These are phyloP conservation scores for Oryzias celebensis DNA, from an alignment of 2,113 vertebrate species.

Conservation along the genomic window DNA sequence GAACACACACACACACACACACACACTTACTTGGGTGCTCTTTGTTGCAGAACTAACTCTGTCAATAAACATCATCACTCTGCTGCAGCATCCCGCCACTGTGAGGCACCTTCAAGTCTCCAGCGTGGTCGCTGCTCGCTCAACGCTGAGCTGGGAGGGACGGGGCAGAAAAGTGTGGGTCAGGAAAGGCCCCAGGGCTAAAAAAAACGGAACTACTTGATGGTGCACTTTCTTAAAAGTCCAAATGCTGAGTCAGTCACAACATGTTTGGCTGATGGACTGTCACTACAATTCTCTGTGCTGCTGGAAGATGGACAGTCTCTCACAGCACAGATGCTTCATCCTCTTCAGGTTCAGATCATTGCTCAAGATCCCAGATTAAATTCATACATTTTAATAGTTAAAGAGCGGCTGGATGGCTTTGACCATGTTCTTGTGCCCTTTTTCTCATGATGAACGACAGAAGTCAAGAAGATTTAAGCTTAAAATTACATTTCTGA, in stretches of 20 bases:
- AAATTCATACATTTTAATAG: no score
- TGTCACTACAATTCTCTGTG: neutral
- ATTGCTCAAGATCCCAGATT: no score
- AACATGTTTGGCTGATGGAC: neutral
- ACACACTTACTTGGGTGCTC: conserved; percentile 7
- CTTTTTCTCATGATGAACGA: no score
- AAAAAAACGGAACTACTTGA: conserved; percentile 24
- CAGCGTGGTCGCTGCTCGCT: conserved; percentile 5
- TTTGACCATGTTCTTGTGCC: no score
- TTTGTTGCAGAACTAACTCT: conserved; percentile 49
- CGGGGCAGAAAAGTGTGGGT: conserved; percentile 46
- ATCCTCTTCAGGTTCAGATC: no score
- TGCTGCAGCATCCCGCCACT: conserved; percentile 20
- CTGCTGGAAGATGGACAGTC: no score
- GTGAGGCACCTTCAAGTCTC: conserved; percentile 11
- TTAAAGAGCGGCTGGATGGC: no score
- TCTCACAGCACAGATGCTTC: no score
- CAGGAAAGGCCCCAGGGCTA: conserved; percentile 43
- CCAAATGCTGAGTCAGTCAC: conserved; percentile 1
- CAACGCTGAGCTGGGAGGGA: conserved; percentile 39
- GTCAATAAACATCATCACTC: conserved; percentile 51
- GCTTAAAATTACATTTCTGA: no score
- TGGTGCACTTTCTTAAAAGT: conserved; percentile 18
- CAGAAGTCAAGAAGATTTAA: no score
- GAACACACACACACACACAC: conserved; percentile 14